Evolutionary conservation across 2,888 invertebrate genomes (phyloP), one percentile per base, ranked within the genome.

Genomic region (Dasysyrphus albostriatus): DNA sequence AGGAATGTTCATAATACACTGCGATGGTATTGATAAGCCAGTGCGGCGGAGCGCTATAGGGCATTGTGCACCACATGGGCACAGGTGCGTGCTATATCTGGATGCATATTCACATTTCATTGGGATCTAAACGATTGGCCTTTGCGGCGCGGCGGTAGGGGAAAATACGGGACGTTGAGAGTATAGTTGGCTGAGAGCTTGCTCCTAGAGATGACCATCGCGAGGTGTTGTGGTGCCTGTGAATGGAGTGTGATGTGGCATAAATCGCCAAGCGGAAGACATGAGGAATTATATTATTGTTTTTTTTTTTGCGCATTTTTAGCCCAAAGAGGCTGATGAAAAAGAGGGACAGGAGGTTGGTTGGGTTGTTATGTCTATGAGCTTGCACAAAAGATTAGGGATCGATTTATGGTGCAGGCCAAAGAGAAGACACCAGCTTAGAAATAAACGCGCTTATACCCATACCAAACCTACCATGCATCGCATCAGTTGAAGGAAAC

Each of bases 231-330:
- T 77, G 81, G 49, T 85, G 85, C 61, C 82, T 77, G 67, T 87
- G 87, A 87, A 87, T 87, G 83, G 82, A 78, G 83, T 87, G 87
- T 83, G 83, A 87, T 83, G 87, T 83, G 79, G 83, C 87, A 79
- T 87, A 87, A 87, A 87, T 87, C 78, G 83, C 79, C 12, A n/a
- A 37, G 65, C 74, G 70, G 78, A 47, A 82, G 87, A 83, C 83
- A 75, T 83, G 83, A 67, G 83, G 87, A 83, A 87, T 87, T 83
- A 83, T 87, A 77, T 82, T 77, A 47, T 77, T 63, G 39, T 34
- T 49, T 16, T 67, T 16, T 16, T 76, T 34, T 49, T 34, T 67
- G 16, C 16, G 16, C 1, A 16, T 47, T 29, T 34, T 37, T 24
- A 9, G 24, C 24, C 39, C 32, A 65, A 34, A 34, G 44, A 6